Evolutionary conservation across 2,113 vertebrate genomes (phyloP), one percentile per base, ranked within the genome.

Genomic region (Cavia porcellus): DNA sequence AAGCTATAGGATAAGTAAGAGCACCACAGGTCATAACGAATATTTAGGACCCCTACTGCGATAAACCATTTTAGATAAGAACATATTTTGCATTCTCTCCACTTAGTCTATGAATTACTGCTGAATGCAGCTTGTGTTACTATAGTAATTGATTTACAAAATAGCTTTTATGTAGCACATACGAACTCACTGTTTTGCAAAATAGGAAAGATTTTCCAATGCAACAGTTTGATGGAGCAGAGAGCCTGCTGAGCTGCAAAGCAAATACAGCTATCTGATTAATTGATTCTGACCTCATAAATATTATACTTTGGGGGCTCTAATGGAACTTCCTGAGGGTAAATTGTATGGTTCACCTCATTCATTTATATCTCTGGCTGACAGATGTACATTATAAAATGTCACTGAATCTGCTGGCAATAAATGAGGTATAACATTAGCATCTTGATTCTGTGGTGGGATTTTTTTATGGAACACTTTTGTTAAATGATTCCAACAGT

Each of bases 201-300:
- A 98, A 97, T 45, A 94, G n/a, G 89, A 97, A 97, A 96, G 97
- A 96, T 93, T 97, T 97, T 95, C 96, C 95, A 98, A 90, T 95
- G 97, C 98, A 98, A 98, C 98, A 98, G 97, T 98, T 98, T 98
- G 98, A 85, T 96, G 96, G 79, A 96, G 77, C 96, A 97, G 96
- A 97, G 95, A 98, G 89, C 97, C 97, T 96, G 98, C 97, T 98
- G 98, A 98, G 98, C 96, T 98, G 98, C 98, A 98, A 98, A 98
- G 98, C 98, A 98, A 99, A 98, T 98, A 98, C 96, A 98, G 98
- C 98, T 98, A 98, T 98, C 97, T 99, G 99, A 99, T 99, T 99
- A 99, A 99, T 99, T 99, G 99, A 98, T 98, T 98, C 98, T 98
- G 99, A 99, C 98, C 98, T 99, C 98, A 99, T 99, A 99, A 99